These are phyloP conservation scores for Coccyzus lansbergi DNA, from an alignment of 2,797 vertebrate species.

Conservation along the genomic window DNA sequence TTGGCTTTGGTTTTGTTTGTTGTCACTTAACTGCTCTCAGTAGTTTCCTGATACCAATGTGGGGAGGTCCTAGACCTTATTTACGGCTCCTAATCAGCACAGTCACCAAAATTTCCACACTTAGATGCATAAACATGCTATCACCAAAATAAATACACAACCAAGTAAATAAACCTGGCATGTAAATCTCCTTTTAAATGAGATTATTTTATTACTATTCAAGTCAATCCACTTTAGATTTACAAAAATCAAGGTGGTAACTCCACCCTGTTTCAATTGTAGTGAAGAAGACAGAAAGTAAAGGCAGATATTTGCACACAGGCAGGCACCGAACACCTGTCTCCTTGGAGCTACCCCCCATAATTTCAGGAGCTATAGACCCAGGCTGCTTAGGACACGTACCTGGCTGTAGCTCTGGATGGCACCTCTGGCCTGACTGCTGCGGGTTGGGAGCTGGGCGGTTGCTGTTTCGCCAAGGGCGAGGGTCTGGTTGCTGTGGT, in stretches of 20 bases:
- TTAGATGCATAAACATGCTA: not conserved
- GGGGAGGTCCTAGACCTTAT: not conserved
- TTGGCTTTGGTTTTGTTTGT: not conserved
- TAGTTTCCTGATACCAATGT: not conserved
- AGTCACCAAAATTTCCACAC: not conserved
- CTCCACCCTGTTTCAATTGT: not conserved
- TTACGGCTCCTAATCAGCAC: not conserved
- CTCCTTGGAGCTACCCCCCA: not conserved
- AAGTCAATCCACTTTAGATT: not conserved
- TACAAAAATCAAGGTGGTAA: not conserved
- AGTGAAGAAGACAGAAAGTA: not conserved
- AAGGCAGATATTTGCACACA: not conserved
- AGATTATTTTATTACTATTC: not conserved
- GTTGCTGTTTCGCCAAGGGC: constrained; percentile 90
- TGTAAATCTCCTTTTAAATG: not conserved
- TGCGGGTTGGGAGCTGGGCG: constrained; percentile 85
- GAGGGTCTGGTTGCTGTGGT: constrained; percentile 99
- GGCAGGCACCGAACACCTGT: rapidly evolving
- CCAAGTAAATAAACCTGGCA: not conserved
- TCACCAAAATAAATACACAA: not conserved
- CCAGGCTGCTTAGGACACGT: constrained; percentile 41
- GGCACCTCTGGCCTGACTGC: constrained; percentile 88
- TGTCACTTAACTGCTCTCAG: not conserved
- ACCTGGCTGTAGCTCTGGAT: constrained; percentile 98
- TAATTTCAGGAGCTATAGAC: not conserved